Conservation (phyloP, 1,140 invertebrate genomes). For the Drosophila orosa region DNA sequence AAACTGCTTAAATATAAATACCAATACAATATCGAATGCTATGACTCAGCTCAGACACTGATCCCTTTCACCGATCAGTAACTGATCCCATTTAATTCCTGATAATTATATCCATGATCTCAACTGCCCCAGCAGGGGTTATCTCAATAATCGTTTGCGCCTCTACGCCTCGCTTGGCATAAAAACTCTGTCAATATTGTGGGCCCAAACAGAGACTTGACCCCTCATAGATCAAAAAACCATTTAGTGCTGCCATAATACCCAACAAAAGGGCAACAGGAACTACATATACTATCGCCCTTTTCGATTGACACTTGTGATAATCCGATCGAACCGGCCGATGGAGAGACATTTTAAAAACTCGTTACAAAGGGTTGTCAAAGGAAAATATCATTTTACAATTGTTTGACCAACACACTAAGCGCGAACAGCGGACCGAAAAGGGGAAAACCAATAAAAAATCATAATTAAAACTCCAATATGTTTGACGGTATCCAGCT, state of each 20-base stretch:
- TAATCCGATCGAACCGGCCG: conserved; percentile 55
- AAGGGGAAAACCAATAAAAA: conserved; percentile 74
- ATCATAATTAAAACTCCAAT: conserved; percentile 81
- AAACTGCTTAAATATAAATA: neutral
- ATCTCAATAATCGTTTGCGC: conserved; percentile 30
- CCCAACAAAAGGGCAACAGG: conserved; percentile 16
- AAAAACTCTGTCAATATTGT: conserved; percentile 37
- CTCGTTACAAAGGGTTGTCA: conserved; percentile 63
- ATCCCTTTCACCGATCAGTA: neutral
- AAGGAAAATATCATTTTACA: conserved; percentile 70
- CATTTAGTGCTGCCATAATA: conserved; percentile 35
- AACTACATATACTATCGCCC: conserved; percentile 44
- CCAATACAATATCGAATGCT: rapidly evolving
- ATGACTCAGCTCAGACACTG: neutral
- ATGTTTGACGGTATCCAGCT: conserved; percentile 74
- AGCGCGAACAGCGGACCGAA: conserved; percentile 64
- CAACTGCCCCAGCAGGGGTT: conserved; percentile 13
- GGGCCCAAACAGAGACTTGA: conserved; percentile 14
- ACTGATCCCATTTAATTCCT: conserved; percentile 8
- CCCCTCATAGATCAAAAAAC: conserved; percentile 37
- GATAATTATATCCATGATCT: conserved; percentile 11
- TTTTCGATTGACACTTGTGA: conserved; percentile 62
- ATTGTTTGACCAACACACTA: conserved; percentile 73
- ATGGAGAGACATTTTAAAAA: conserved; percentile 51
- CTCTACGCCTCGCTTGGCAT: conserved; percentile 22